Evolutionary conservation across 2,888 invertebrate genomes (phyloP), one percentile per base, ranked within the genome.

Genomic region (Minunthozetes semirufus): DNA sequence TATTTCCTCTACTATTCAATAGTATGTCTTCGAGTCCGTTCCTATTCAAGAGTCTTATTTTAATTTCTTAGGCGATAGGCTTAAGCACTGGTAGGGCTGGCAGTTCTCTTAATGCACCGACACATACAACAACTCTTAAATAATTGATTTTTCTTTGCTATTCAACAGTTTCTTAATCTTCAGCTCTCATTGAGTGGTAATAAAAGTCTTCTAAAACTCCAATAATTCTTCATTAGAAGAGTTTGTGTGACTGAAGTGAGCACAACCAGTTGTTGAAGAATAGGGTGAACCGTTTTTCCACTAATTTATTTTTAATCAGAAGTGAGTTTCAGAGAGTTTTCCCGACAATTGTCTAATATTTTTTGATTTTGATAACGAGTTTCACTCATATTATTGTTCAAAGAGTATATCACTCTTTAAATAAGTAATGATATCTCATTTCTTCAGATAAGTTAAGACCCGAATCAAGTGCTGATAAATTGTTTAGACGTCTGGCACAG

Each of bases 211-310:
- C 29, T 11, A 17, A 53, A 15, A 42, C 42, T 42, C 59, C 13
- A 59, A 59, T 59, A 59, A 59, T 59, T 59, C 59, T 59, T 59
- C 59, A 59, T 59, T 59, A 59, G 27, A 42, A 42, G 42, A 42
- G 27, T 27, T 53, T 25, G 56, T 59, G 27, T 59, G 9, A 9
- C 42, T 9, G 42, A 42, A 42, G 42, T 13, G 42, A 8, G 13
- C 9, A 42, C 8, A 42, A 42, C 42, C 42, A 42, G 42, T 42
- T 42, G 42, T 42, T 13, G 27, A 59, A 29, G 59, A 27, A 11
- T 56, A n/a, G 50, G 29, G 3, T 13, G 27, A 59, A 42, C 42
- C 27, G 27, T 22, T 59, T 56, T 27, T 22, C 19, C 27, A 59
- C 29, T 59, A 19, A 59, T 27, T 59, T 27, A 59, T 27, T 59